Evolutionary conservation across 2,888 invertebrate species (phyloP), one percentile per base, ranked within the genome.

Genomic region (Heliconius sara): DNA sequence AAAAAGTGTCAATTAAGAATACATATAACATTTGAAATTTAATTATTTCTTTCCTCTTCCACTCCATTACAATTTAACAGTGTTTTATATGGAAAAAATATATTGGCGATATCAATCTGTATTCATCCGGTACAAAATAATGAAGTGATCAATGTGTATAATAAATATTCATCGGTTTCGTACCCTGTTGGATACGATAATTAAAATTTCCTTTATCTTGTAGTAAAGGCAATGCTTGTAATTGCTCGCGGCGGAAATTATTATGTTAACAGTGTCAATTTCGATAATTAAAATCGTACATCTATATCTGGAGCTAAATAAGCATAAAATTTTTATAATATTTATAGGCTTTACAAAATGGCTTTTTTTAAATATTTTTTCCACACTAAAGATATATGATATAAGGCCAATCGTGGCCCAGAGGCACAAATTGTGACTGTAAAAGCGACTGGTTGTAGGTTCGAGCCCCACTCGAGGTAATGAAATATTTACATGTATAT

Each of bases 161-260:
- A 68, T 78, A 68, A 78, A 78, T 78, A 78, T 78, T 78, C 74
- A 78, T 78, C 63, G 73, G 43, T 68, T 65, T 75, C 75, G 75
- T 47, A 68, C 68, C 68, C 57, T 78, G 72, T 43, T 57, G 30
- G 68, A 60, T 74, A 68, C 78, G 67, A 74, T 74, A 74, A 78
- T 75, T 78, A 74, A 74, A 78, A 74, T 68, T 74, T 52, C 66
- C 78, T 78, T 67, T 60, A 74, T 67, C 74, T 57, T 19, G 43
- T 73, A 60, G 68, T 78, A 78, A 39, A 74, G n/a, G 39, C 63
- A 75, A 75, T 60, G 74, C 52, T 74, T 78, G 47, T 78, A 78
- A 78, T 78, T 74, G 74, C 60, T 68, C 57, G 73, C 57, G 27
- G 68, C 78, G 78, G 78, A 78, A 67, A 78, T 78, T 78, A 73